These are phyloP conservation scores for Stenodema calcarata DNA, from an alignment of 2,888 invertebrate genomes.

Conservation along the genomic window DNA sequence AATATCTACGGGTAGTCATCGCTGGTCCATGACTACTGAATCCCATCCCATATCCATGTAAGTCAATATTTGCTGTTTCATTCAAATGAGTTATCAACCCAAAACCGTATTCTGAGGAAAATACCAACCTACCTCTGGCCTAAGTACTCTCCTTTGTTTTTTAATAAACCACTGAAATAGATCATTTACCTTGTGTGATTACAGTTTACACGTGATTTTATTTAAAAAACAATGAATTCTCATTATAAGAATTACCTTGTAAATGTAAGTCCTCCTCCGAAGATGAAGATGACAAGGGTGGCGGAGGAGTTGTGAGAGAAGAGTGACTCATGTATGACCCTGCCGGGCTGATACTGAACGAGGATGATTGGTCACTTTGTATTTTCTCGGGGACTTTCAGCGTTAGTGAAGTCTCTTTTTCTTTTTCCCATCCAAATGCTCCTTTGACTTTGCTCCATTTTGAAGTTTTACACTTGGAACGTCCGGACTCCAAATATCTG, in stretches of 20 bases:
- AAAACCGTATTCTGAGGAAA: no score
- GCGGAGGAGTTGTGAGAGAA: neutral
- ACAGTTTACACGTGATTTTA: no score
- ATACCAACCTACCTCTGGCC: no score
- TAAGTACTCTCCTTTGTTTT: no score
- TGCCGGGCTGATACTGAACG: conserved; percentile 64
- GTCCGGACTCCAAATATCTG: conserved; percentile 35
- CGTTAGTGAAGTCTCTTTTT: conserved; percentile 65
- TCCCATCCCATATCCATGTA: no score
- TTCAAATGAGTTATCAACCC: no score
- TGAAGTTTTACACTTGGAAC: conserved; percentile 69
- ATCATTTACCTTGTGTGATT: neutral
- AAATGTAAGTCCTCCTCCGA: conserved; percentile 30
- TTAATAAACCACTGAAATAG: no score
- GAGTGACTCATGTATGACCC: conserved; percentile 61
- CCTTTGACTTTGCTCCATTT: conserved; percentile 91
- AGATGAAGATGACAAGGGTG: conserved; percentile 24
- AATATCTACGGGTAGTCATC: no score
- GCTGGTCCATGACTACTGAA: no score
- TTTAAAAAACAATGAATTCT: no score
- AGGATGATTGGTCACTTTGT: conserved; percentile 49
- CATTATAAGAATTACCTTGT: conserved; percentile 4
- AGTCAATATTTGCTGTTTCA: no score
- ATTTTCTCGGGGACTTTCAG: conserved; percentile 54
- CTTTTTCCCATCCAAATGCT: conserved; percentile 85